These are phyloP conservation scores for Crioceris asparagi DNA, from an alignment of 2,888 invertebrate genomes.

Conservation along the genomic window DNA sequence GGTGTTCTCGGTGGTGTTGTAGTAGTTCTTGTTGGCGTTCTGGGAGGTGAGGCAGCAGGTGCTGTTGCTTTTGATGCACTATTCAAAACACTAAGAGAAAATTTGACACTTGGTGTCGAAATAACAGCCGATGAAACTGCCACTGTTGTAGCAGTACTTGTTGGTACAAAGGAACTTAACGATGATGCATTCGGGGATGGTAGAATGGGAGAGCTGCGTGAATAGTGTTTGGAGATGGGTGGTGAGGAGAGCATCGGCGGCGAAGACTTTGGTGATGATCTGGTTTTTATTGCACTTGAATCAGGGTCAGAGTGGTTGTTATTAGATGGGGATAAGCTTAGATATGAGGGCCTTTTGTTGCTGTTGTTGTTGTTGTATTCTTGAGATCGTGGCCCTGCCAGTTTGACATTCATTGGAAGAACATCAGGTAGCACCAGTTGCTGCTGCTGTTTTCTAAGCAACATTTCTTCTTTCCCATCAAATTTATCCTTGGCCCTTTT, in stretches of 20 bases:
- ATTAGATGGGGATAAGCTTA: conserved; percentile 26
- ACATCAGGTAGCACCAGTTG: conserved; percentile 43
- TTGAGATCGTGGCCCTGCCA: conserved; percentile 31
- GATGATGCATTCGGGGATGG: too few relatives aligned
- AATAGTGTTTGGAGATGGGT: conserved; percentile 29
- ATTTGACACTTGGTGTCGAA: conserved; percentile 15
- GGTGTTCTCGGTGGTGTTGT: too few relatives aligned
- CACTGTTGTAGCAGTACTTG: conserved; percentile 12
- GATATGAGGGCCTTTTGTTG: conserved; percentile 29
- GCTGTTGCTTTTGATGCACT: conserved; percentile 9
- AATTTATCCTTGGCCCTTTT: conserved; percentile 27
- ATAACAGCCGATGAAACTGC: conserved; percentile 11
- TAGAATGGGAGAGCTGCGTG: conserved; percentile 14
- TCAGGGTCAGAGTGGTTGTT: conserved; percentile 20
- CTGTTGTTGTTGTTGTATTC: too few relatives aligned
- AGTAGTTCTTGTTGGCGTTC: background rate
- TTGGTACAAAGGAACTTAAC: too few relatives aligned
- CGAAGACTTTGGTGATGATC: conserved; percentile 30
- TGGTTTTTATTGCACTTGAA: too few relatives aligned
- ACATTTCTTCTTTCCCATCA: conserved; percentile 30
- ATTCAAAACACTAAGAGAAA: conserved; percentile 11
- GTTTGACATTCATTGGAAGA: conserved; percentile 44
- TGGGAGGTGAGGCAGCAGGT: conserved; percentile 13
- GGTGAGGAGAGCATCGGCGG: conserved; percentile 31
- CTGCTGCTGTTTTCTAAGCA: conserved; percentile 27